Evolutionary conservation across 2,797 vertebrate genomes (phyloP).

Genomic region (Neosalanx taihuensis): DNA sequence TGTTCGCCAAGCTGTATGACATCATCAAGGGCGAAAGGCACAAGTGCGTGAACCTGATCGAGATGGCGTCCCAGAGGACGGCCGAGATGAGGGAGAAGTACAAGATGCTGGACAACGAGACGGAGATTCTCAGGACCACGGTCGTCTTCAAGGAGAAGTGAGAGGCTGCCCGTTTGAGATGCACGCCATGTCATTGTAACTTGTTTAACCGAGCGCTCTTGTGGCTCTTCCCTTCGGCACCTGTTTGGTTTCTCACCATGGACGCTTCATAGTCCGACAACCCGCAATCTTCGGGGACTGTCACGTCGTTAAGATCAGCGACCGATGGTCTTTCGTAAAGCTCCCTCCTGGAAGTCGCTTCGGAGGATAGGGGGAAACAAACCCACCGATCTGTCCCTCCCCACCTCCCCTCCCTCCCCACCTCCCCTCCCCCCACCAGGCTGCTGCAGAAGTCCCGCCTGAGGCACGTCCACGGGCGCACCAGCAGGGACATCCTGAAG

Average conservation of each 20-base stretch:
- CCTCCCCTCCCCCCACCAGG: conserved; percentile 63
- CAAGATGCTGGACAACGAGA: conserved; percentile 78
- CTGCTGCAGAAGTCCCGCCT: conserved; percentile 74
- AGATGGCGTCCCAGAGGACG: conserved; percentile 73
- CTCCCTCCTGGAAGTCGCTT: too few species aligned
- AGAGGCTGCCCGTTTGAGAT: conserved; percentile 14
- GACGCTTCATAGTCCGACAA: too few species aligned
- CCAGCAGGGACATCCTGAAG: conserved; percentile 71
- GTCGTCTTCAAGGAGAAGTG: conserved; percentile 81
- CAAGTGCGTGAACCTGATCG: conserved; percentile 79
- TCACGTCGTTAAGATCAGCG: too few species aligned
- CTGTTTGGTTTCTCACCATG: too few species aligned
- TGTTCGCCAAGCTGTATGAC: conserved; percentile 73
- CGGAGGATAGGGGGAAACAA: too few species aligned
- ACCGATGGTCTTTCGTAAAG: too few species aligned
- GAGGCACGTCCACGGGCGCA: conserved; percentile 75
- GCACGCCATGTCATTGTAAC: too few species aligned
- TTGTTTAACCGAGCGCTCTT: too few species aligned
- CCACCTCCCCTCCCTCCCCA: too few species aligned
- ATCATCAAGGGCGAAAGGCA: conserved; percentile 78
- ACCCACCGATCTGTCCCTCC: too few species aligned
- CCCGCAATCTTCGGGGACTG: too few species aligned
- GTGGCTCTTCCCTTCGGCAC: too few species aligned
- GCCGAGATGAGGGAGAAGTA: conserved; percentile 74
- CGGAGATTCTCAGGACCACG: conserved; percentile 75